Percentiles rank a stretch among this genome's conserved stretches.
phyloP scores from a whole-genome alignment of 2,888 invertebrate genomes.

The Brenthis ino region DNA sequence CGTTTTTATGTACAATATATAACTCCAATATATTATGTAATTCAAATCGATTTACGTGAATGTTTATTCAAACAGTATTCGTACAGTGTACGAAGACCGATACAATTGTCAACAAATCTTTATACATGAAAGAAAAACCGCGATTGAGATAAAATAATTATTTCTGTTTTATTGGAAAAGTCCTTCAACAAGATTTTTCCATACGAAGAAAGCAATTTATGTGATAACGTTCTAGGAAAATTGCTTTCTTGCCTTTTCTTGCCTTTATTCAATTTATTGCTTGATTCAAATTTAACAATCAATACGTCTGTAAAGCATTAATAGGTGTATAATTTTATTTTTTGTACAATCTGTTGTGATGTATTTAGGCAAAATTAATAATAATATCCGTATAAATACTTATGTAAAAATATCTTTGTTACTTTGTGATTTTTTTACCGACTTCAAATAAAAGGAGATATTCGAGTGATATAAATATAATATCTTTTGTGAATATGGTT shows the following conservation, averaged over 20 bases:
- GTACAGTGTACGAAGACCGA: neutral
- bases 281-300: slow-evolving; percentile 64
- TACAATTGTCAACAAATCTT: neutral
- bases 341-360: no score
- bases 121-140: slow-evolving; percentile 20
- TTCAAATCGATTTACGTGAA: no score
- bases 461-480: no score
- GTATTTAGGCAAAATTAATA: no score
- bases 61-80: no score
- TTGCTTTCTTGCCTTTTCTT: slow-evolving; percentile 72
- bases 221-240: slow-evolving; percentile 73
- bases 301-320: slow-evolving; percentile 61
- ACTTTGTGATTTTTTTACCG: no score
- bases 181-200: slow-evolving; percentile 74
- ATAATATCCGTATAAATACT: no score
- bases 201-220: slow-evolving; percentile 77
- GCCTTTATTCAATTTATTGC: slow-evolving; percentile 72
- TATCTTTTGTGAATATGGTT: no score
- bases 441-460: no score
- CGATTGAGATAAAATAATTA: slow-evolving; percentile 49
- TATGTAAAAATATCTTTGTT: no score
- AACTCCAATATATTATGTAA: no score
- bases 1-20: no score
- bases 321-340: slow-evolving; percentile 2
- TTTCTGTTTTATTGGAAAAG: slow-evolving; percentile 63